Evolutionary conservation across 2,797 vertebrate species (phyloP).

Genomic region (Propithecus deckenii): DNA sequence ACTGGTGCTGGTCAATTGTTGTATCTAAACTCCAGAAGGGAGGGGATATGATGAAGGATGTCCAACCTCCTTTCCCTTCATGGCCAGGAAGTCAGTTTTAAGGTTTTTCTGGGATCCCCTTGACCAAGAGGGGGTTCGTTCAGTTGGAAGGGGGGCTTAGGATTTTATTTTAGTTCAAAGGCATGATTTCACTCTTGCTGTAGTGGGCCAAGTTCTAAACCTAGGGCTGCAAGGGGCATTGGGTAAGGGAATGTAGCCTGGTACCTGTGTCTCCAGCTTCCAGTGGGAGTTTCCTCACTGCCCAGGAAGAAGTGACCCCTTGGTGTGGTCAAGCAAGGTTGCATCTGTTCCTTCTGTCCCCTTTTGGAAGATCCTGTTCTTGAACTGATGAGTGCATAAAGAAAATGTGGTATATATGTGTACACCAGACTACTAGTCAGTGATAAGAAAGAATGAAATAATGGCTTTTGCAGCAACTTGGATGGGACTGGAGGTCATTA

Average conservation of each 20-base stretch:
- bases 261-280: not conserved
- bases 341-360: not conserved
- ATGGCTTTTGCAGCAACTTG: too few species aligned
- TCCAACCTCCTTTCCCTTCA: not conserved
- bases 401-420: too few species aligned
- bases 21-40: not conserved
- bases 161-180: not conserved
- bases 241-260: not conserved
- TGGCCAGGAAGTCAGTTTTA: not conserved
- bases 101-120: not conserved
- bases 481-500: not conserved
- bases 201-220: not conserved
- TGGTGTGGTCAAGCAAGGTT: not conserved
- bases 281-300: not conserved
- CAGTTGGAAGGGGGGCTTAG: not conserved
- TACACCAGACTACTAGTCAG: too few species aligned
- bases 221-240: not conserved
- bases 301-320: not conserved
- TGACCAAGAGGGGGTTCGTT: not conserved
- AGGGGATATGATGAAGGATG: not conserved
- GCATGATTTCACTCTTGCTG: not conserved
- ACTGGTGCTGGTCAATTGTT: not conserved
- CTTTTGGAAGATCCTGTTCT: not conserved
- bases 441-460: too few species aligned
- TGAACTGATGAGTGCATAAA: too few species aligned